Conservation (phyloP, 1,140 invertebrate genomes). For the Heliconius himera region DNA sequence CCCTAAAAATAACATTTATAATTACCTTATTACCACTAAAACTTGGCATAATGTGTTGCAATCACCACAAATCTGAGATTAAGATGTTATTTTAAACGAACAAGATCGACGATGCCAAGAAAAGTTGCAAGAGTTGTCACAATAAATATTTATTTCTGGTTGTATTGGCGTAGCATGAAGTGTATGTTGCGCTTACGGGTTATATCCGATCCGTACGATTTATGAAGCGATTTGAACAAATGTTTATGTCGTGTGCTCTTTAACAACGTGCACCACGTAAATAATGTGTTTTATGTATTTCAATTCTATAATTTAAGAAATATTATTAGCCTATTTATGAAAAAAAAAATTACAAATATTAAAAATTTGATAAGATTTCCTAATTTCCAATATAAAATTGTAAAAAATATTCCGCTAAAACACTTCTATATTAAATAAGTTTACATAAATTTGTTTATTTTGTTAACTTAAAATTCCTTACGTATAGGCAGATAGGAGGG, state of each 20-base stretch:
- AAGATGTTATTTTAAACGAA: conserved; percentile 1
- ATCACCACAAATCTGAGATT: conserved; percentile 3
- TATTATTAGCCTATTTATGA: not conserved
- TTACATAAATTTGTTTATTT: no score
- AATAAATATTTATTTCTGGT: conserved; percentile 38
- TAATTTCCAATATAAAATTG: no score
- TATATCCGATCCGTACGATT: conserved; percentile 34
- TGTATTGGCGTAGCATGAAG: conserved; percentile 37
- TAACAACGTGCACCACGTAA: not conserved
- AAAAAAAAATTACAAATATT: no score
- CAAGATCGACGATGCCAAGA: conserved; percentile 36
- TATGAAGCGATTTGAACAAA: conserved; percentile 37
- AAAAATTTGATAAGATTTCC: no score
- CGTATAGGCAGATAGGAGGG: no score
- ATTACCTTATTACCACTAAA: not conserved
- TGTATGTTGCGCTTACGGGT: conserved; percentile 17
- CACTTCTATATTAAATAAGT: no score
- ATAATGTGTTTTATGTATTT: not conserved
- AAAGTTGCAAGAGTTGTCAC: conserved; percentile 40
- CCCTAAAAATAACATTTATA: not conserved
- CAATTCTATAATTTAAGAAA: not conserved
- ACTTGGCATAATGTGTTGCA: not conserved
- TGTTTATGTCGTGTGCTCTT: conserved; percentile 21
- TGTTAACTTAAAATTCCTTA: no score
- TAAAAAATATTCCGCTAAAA: no score